Evolutionary conservation across 2,888 invertebrate species (phyloP), one percentile per base, ranked within the genome.

Genomic region (Sarcophaga carnaria): DNA sequence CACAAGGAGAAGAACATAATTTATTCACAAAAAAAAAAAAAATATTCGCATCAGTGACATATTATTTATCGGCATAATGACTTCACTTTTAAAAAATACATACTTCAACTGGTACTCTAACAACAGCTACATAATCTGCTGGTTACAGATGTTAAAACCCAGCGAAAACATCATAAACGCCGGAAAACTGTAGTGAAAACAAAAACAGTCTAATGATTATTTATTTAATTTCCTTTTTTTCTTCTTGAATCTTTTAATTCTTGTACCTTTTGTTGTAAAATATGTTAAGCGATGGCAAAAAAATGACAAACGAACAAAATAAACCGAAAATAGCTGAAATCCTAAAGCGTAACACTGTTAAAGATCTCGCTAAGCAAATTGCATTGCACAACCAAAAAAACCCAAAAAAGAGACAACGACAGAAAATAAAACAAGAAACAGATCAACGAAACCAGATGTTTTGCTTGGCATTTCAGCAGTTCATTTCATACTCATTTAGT

Each of bases 331-430:
- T 74, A 47, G 54, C 49, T 49, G 45, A 79, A 85, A 85, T 78
- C 69, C 63, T 59, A 69, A 77, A 86, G 80, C 86, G 80, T 86
- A 86, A 83, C 82, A 86, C 76, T 86, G 76, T 77, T 80, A 69
- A 76, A 86, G 63, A 83, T 77, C 47, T 80, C 59, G 45, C 45
- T 71, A 25, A 70, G 37, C 37, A 14, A 74, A 12, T 20, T 20
- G 11, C 54, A 66, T 77, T 85, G 76, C 72, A 64, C 85, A 80
- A 85, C 37, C 60, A 5, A 12, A 54, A 27, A 14, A 20, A 14
- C 49, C 60, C 10, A 12, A 54, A 63, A 27, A 14, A 20, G 37
- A 27, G n/a, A 25, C 4, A 20, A 37, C 37, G 37, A 37, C 37
- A 37, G 37, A 37, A 37, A 37, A 37, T 37, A 59, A 70, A 22